Conservation (phyloP, 2,888 invertebrate species). For the Amphiduros pacificus region DNA sequence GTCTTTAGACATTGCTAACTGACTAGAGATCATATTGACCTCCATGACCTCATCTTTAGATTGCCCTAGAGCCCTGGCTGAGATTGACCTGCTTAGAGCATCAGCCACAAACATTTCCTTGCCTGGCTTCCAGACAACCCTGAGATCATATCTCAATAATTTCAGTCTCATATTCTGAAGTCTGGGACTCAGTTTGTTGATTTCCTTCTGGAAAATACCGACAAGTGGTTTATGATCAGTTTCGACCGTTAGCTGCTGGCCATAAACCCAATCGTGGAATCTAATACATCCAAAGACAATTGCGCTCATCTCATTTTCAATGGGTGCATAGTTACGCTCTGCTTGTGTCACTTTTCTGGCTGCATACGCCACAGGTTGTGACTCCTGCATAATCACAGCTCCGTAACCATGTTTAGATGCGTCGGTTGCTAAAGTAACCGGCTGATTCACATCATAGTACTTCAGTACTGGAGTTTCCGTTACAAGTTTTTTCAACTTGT, state of each 20-base stretch:
- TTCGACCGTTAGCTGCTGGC: slow-evolving; percentile 8
- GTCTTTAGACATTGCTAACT: no score
- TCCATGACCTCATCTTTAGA: no score
- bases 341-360: slow-evolving; percentile 14
- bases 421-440: slow-evolving; percentile 3
- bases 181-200: slow-evolving; percentile 24
- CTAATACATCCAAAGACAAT: slow-evolving; percentile 1
- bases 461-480: slow-evolving; percentile 15
- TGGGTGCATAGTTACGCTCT: slow-evolving; percentile 10
- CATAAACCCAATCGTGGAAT: slow-evolving; percentile 13
- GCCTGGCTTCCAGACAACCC: background rate
- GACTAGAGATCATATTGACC: no score
- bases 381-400: slow-evolving; percentile 17
- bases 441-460: slow-evolving; percentile 10
- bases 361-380: slow-evolving; percentile 29
- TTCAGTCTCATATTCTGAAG: slow-evolving; percentile 34
- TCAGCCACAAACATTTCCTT: slow-evolving; percentile 10
- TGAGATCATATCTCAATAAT: slow-evolving; percentile 20
- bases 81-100: slow-evolving; percentile 3
- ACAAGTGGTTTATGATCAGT: slow-evolving; percentile 34
- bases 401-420: slow-evolving; percentile 8
- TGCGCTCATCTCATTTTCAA: slow-evolving; percentile 6
- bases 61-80: no score
- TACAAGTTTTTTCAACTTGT: background rate
- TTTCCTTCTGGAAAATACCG: slow-evolving; percentile 26